A percentile compares a stretch with the other conserved stretches of the same genome.
phyloP scores from a whole-genome alignment of 2,113 vertebrate species.

The Aphyosemion australe region DNA sequence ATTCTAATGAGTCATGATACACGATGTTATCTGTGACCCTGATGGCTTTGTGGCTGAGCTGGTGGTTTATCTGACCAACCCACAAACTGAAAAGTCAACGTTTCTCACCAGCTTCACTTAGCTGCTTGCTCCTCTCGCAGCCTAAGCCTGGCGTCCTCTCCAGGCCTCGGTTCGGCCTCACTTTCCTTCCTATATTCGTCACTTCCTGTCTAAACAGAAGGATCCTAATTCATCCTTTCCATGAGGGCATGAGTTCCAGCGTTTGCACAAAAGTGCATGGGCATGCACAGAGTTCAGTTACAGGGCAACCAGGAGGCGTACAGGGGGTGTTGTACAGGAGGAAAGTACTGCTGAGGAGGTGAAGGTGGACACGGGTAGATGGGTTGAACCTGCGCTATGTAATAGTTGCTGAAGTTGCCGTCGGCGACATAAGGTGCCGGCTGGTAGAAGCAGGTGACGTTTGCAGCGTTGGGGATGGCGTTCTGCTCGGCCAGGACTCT shows the following conservation, averaged over 20 bases:
- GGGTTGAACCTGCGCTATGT: slow-evolving; percentile 94
- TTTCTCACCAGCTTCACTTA: slow-evolving; percentile 18
- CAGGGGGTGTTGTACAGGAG: slow-evolving; percentile 77
- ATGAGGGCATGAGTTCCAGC: slow-evolving; percentile 2
- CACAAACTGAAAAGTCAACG: slow-evolving; percentile 3
- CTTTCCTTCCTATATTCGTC: slow-evolving; percentile 13
- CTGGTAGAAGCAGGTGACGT: slow-evolving; percentile 99
- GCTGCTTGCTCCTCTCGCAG: slow-evolving; percentile 19
- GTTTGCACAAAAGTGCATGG: slow-evolving; percentile 15
- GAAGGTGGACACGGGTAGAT: slow-evolving; percentile 88
- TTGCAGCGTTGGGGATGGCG: slow-evolving; percentile 93
- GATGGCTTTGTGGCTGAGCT: background rate
- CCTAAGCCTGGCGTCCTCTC: background rate
- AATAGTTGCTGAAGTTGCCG: slow-evolving; percentile 98
- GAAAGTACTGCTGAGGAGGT: slow-evolving; percentile 58
- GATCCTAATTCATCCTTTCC: slow-evolving; percentile 5
- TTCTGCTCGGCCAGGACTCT: slow-evolving; percentile 94
- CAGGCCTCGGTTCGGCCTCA: slow-evolving; percentile 22
- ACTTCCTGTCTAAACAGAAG: slow-evolving; percentile 4
- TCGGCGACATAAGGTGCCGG: slow-evolving; percentile 95
- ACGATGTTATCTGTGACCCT: background rate
- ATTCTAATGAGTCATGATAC: background rate
- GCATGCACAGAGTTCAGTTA: slow-evolving; percentile 80
- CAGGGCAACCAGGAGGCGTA: slow-evolving; percentile 95
- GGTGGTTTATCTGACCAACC: slow-evolving; percentile 9